Conservation (phyloP, 2,113 vertebrate genomes). For the Campylorhamphus procurvoides region DNA sequence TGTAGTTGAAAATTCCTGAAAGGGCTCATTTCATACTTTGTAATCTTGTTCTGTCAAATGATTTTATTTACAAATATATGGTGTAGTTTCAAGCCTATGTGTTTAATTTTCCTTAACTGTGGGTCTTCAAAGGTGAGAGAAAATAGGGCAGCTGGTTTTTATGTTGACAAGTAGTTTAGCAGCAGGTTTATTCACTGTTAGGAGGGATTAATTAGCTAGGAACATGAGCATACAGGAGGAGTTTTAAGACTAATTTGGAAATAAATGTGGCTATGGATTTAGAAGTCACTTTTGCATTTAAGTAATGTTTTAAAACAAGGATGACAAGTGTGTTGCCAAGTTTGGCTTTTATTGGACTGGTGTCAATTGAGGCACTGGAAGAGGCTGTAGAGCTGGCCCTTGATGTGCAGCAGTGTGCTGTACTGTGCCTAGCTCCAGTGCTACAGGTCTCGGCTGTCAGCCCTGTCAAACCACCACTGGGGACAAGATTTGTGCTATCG, state of each 20-base stretch:
- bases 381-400: background rate
- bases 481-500: background rate
- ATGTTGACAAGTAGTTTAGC: background rate
- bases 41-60: slow-evolving; percentile 44
- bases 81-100: slow-evolving; percentile 39
- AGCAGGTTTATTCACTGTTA: background rate
- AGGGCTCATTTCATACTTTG: slow-evolving; percentile 45
- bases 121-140: background rate
- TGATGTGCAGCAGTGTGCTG: fast-evolving
- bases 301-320: background rate
- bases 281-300: background rate
- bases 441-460: fast-evolving
- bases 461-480: fast-evolving
- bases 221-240: background rate
- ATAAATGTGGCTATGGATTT: background rate
- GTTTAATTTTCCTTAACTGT: background rate
- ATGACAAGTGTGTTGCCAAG: fast-evolving
- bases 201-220: background rate
- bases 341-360: background rate
- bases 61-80: slow-evolving; percentile 61
- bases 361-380: background rate
- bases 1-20: slow-evolving; percentile 23
- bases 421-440: fast-evolving
- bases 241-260: background rate
- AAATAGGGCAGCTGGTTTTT: background rate